Evolutionary conservation across 1,140 invertebrate species (phyloP).

Genomic region (Drosophila parabipectinata): DNA sequence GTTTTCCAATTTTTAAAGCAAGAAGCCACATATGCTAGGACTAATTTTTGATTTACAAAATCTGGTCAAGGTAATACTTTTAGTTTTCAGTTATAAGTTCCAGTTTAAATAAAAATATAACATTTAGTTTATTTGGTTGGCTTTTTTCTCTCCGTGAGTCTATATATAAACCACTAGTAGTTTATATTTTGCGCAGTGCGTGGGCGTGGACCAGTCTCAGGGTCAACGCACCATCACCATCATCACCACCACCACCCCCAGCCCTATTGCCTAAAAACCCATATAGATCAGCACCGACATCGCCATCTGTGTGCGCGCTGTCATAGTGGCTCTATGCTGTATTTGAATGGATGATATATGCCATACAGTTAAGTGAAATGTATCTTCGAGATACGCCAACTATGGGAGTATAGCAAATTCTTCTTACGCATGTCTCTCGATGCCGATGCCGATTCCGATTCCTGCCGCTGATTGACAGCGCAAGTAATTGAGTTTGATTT

Average conservation of each 20-base stretch:
- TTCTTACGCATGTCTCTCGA: constrained; percentile 73
- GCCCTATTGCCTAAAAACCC: constrained; percentile 11
- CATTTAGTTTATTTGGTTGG: constrained; percentile 8
- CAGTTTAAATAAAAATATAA: constrained; percentile 5
- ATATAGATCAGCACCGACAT: constrained; percentile 36
- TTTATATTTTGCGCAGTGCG: constrained; percentile 73
- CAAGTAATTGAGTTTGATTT: constrained; percentile 79
- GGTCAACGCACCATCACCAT: constrained; percentile 66
- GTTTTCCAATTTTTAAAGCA: background rate
- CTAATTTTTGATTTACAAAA: background rate
- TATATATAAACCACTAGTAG: constrained; percentile 61
- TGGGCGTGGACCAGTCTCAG: constrained; percentile 67
- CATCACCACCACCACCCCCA: constrained; percentile 16
- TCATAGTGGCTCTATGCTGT: constrained; percentile 45
- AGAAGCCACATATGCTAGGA: background rate
- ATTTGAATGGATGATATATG: constrained; percentile 73
- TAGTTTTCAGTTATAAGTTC: background rate
- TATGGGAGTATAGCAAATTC: constrained; percentile 33
- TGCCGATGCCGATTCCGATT: constrained; percentile 51
- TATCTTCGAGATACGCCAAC: constrained; percentile 62
- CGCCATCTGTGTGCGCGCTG: constrained; percentile 48
- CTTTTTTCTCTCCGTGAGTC: constrained; percentile 26
- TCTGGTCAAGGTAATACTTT: constrained; percentile 11
- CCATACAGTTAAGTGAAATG: constrained; percentile 76
- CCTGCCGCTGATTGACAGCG: constrained; percentile 75